Evolutionary conservation across 2,113 vertebrate species (phyloP), one percentile per base, ranked within the genome.

Genomic region (Dicerorhinus sumatrensis): DNA sequence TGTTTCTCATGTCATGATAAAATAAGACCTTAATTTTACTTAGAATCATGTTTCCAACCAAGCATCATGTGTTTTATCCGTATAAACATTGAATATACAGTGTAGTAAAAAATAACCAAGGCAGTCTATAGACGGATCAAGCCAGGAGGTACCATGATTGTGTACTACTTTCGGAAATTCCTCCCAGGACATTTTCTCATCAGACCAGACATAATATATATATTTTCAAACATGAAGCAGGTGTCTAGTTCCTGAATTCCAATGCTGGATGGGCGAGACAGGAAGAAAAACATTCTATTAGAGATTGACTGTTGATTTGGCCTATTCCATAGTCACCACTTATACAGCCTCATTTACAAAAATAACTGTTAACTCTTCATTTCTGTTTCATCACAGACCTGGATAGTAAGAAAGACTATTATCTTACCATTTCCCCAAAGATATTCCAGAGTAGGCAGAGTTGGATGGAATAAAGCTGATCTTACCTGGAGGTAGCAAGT

Each of bases 261-360:
- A 95, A 29, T 67, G 81, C 46, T 94, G 56, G 58, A 84, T 84
- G 77, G 60, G 70, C 21, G 70, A 97, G 91, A 91, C 89, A 94
- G 96, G 80, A 97, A 98, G 95, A 96, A 97, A 97, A 97, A 83
- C 91, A 96, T 95, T 97, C 88, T 97, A 82, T 83, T 89, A 94
- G 86, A 91, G 94, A 98, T 79, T 94, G 86, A 93, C 77, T 87
- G 80, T 75, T 97, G 88, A 89, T 93, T 77, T 96, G 94, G 54
- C 67, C 92, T 96, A 96, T 81, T 39, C 82, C 92, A 89, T 83
- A 95, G 65, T 89, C 86, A 89, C 89, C 94, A 93, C 81, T 93
- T 91, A 86, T 69, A 96, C 27, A 97, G 73, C 25, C 62, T 73
- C 83, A 70, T 31, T 91, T 96, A 94, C 62, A 96, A 96, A 96